Conservation (phyloP, 1,140 invertebrate species). For the Rhagoletis pomonella region DNA sequence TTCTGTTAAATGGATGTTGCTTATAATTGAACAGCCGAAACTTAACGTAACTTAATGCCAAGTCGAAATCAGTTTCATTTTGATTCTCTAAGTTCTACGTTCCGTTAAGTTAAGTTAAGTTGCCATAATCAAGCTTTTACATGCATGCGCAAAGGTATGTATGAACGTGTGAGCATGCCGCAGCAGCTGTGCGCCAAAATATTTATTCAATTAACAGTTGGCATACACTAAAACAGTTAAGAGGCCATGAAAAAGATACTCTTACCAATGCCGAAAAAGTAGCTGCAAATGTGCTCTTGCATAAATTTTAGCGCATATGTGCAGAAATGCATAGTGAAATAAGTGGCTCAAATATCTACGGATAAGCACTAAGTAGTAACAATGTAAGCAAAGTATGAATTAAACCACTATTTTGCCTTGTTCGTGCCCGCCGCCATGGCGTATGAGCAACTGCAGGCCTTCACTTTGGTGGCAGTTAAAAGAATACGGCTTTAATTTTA, state of each 20-base stretch:
- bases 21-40: no score
- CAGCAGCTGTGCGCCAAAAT: conserved; percentile 10
- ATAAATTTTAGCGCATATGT: conserved; percentile 1
- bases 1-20: no score
- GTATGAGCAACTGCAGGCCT: neutral
- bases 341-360: neutral
- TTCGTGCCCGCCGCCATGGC: neutral
- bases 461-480: neutral
- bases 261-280: neutral
- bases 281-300: conserved; percentile 8
- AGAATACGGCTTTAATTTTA: neutral
- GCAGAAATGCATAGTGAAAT: neutral
- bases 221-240: neutral
- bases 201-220: conserved; percentile 8
- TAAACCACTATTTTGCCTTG: neutral
- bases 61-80: no score
- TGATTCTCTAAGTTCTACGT: no score
- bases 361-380: neutral
- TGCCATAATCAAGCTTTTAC: no score
- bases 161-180: neutral
- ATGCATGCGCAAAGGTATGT: neutral
- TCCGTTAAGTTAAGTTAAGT: no score
- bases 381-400: neutral
- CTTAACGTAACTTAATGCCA: no score
- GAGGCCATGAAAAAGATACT: neutral